Base-by-base conservation (phyloP, 1,140 invertebrate genomes). In the Periplaneta americana region DNA sequence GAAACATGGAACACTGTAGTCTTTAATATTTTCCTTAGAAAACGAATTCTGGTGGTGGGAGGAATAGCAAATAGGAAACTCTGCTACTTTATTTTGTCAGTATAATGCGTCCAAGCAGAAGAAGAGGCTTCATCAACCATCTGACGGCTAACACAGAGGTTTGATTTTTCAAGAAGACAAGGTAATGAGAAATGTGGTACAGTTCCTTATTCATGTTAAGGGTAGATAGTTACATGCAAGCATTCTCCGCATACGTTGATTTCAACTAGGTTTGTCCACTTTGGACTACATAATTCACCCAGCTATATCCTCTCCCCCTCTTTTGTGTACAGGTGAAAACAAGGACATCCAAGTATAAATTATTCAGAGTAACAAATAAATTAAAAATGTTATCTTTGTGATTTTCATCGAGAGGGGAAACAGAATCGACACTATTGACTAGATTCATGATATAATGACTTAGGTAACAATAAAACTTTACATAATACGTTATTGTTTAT, bases 371-470 rank as follows among this genome's bases (percentile, higher is more conserved):
- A 66, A 66, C 48, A 66, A 66, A 66, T 66, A 66, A 66, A 66
- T 66, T 66, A 66, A 66, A 66, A 66, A 66, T 66, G 48, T 28
- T n/a, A 66, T 66, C 48, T 66, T 28, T 28, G 48, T 66, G 22
- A 66, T 66, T 3, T n/a, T 66, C 22, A 66, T 66, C 48, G 28
- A 66, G 48, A 66, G 48, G 48, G 22, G 48, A 66, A 66, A 57
- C 22, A 39, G 79, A 80, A 80, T 80, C 39, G 66, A 80, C 76
- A 57, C 81, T 81, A 81, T n/a, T 81, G 81, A 81, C 81, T 81
- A 81, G 81, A 81, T 81, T 78, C 81, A 48, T 57, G 48, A 81
- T 81, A 81, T 75, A 77, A 76, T 77, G 74, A 37, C 34, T 81
- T 76, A 78, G 75, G 74, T 34, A 75, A 48, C 28, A 78, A 78